A percentile compares a stretch with the other conserved stretches of the same genome.
These are phyloP conservation scores for Meandrina meandrites DNA, from an alignment of 92 coral and sea anemone genomes.

Conservation along the genomic window DNA sequence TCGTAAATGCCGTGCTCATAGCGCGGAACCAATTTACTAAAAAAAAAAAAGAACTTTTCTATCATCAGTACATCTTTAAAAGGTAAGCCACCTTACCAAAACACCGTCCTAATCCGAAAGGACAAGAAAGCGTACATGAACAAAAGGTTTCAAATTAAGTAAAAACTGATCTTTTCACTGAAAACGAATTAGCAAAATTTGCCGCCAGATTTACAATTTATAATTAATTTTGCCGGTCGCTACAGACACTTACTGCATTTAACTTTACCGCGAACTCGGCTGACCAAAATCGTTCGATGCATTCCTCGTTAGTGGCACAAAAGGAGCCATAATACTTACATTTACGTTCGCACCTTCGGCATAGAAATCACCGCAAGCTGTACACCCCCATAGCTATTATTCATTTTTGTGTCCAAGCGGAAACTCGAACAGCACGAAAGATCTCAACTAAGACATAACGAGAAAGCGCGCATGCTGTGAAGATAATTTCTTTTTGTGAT, in stretches of 20 bases:
- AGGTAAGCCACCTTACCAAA: background rate
- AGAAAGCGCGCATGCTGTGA: conserved; percentile 4
- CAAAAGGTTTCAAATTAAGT: background rate
- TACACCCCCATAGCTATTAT: background rate
- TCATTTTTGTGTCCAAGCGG: background rate
- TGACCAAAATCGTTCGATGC: background rate
- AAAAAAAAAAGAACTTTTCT: background rate
- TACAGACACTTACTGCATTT: background rate
- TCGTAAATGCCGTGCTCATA: background rate
- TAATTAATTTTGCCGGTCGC: background rate
- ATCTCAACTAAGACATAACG: background rate
- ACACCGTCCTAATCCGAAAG: background rate
- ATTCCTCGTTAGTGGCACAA: background rate
- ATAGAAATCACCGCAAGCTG: background rate
- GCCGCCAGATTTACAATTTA: background rate
- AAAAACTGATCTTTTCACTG: background rate
- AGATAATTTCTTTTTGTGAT: conserved; percentile 4
- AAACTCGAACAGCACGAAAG: background rate
- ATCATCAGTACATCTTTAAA: background rate
- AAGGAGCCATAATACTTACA: background rate
- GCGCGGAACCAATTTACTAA: background rate
- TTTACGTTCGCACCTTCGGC: background rate
- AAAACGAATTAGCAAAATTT: background rate
- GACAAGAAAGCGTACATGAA: too few species aligned
- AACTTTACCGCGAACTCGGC: background rate